Conservation (phyloP, 2,888 invertebrate genomes). For the Flabesymbios commensalis region DNA sequence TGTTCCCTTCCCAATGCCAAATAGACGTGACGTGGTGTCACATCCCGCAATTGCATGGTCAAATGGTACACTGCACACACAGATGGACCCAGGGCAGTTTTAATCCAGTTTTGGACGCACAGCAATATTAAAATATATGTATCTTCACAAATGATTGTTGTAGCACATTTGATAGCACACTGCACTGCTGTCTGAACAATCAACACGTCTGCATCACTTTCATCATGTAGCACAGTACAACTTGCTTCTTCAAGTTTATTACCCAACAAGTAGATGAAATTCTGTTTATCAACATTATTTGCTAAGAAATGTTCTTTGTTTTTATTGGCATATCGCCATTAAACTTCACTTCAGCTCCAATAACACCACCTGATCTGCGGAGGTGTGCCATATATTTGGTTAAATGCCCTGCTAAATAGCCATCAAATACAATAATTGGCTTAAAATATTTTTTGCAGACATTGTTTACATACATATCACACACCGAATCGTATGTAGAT, state of each 20-base stretch:
- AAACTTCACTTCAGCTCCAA: constrained; percentile 29
- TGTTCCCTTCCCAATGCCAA: too few species aligned
- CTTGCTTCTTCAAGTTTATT: constrained; percentile 16
- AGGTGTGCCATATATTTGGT: constrained; percentile 39
- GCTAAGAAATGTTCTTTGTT: constrained; percentile 36
- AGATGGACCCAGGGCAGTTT: constrained; percentile 18
- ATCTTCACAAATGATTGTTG: constrained; percentile 40
- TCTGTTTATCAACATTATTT: constrained; percentile 39
- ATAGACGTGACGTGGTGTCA: constrained; percentile 34
- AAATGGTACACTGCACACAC: constrained; percentile 19
- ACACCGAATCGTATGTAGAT: constrained; percentile 29
- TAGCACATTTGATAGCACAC: constrained; percentile 9
- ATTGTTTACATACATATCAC: constrained; percentile 25
- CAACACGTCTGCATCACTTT: constrained; percentile 39
- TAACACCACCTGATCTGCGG: constrained; percentile 28
- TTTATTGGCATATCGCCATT: constrained; percentile 24
- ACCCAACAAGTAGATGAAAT: constrained; percentile 33
- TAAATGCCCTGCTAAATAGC: constrained; percentile 31
- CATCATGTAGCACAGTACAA: constrained; percentile 25
- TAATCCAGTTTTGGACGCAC: constrained; percentile 28
- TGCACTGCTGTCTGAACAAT: constrained; percentile 36
- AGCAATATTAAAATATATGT: constrained; percentile 41
- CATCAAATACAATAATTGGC: constrained; percentile 39
- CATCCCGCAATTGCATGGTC: constrained; percentile 37
- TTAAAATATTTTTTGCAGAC: constrained; percentile 21